Conservation (phyloP, 2,888 invertebrate species). For the Pharmacophagus antenor region DNA sequence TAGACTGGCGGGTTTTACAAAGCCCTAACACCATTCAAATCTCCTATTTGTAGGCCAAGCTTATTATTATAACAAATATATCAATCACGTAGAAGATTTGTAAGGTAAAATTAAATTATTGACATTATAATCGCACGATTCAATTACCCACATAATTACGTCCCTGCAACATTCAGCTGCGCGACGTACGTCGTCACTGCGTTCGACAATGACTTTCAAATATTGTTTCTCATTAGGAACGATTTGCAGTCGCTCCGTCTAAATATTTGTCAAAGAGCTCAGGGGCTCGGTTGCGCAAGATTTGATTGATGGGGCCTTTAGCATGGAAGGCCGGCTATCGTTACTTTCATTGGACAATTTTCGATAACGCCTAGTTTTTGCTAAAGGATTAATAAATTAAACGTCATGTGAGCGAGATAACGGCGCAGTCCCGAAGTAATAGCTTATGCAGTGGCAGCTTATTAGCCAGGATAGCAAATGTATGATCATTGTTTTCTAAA, state of each 20-base stretch:
- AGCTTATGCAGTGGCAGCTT: slow-evolving; percentile 36
- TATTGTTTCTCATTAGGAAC: slow-evolving; percentile 74
- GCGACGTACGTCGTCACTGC: slow-evolving; percentile 44
- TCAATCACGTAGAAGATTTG: too few relatives aligned
- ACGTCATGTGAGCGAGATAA: slow-evolving; percentile 52
- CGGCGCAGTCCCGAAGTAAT: slow-evolving; percentile 36
- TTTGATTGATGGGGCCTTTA: slow-evolving; percentile 64
- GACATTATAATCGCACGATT: slow-evolving; percentile 1
- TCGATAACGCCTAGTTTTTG: slow-evolving; percentile 54
- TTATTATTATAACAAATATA: too few relatives aligned
- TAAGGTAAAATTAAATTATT: not conserved
- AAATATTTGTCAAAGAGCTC: slow-evolving; percentile 62
- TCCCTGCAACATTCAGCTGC: slow-evolving; percentile 41
- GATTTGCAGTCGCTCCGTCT: slow-evolving; percentile 63
- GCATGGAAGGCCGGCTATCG: slow-evolving; percentile 42
- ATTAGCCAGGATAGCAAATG: slow-evolving; percentile 37
- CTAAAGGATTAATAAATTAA: slow-evolving; percentile 63
- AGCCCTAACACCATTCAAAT: too few relatives aligned
- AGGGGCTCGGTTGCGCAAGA: slow-evolving; percentile 60
- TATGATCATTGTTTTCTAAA: slow-evolving; percentile 37
- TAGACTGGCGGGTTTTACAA: too few relatives aligned
- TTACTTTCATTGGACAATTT: slow-evolving; percentile 51
- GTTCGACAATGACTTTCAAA: slow-evolving; percentile 72
- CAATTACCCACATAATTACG: slow-evolving; percentile 1
- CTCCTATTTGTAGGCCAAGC: too few relatives aligned